Evolutionary conservation across 2,888 invertebrate genomes (phyloP).

Genomic region (Phytoseiulus persimilis): DNA sequence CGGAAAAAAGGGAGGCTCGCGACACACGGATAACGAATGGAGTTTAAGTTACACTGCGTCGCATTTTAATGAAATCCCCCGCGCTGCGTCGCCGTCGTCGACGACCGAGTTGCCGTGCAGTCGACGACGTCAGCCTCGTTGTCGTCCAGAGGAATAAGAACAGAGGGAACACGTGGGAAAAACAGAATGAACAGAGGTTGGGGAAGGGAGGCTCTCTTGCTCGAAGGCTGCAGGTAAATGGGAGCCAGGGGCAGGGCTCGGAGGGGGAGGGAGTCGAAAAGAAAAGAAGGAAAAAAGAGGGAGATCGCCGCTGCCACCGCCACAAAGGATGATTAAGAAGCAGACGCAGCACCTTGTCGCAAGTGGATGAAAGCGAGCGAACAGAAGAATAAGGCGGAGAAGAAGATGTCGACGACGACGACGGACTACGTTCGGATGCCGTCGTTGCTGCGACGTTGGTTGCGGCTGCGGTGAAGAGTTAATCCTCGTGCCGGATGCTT

Average conservation of each 20-base stretch:
- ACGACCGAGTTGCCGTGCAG: neutral
- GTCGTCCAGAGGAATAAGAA: neutral
- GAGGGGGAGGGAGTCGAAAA: neutral
- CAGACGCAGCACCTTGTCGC: slow-evolving; percentile 25
- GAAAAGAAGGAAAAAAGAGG: neutral
- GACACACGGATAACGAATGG: slow-evolving; percentile 35
- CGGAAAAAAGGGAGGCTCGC: neutral
- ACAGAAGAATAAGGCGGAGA: neutral
- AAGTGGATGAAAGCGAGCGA: neutral
- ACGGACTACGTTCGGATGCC: slow-evolving; percentile 10
- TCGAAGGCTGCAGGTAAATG: neutral
- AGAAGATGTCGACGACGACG: neutral
- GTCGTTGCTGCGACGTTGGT: neutral
- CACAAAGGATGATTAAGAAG: slow-evolving; percentile 37
- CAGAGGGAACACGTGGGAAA: neutral
- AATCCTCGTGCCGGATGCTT: slow-evolving; percentile 29
- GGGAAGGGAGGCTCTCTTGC: neutral
- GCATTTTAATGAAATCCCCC: slow-evolving; percentile 25
- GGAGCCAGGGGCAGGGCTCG: neutral
- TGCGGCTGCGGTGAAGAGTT: slow-evolving; percentile 31
- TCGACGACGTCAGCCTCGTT: neutral
- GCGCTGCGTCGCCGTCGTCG: neutral
- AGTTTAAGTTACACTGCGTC: slow-evolving; percentile 31
- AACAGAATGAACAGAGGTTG: neutral
- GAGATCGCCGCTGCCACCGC: neutral